Base-by-base conservation (phyloP, 2,888 invertebrate genomes). In the Acanthosepion pharaonis region DNA sequence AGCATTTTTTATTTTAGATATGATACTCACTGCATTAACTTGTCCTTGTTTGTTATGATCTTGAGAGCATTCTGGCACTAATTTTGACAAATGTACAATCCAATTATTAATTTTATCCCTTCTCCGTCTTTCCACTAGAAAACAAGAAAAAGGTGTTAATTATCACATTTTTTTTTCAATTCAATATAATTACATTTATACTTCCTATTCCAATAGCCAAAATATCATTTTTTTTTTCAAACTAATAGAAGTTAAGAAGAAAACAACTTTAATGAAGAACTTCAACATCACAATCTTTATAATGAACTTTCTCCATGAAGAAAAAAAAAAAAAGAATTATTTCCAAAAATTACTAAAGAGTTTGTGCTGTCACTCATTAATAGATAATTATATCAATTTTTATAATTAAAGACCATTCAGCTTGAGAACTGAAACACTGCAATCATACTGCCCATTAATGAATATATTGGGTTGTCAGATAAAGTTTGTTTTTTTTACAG, bases 81-180 rank as follows among this genome's bases (percentile, higher is more conserved):
- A 98, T 97, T 99, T 98, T 4, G 99, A 99, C 95, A 99, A 98
- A 97, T 99, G 99, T 94, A 98, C 98, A 96, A 99, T 99, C 99
- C 99, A 99, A 97, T 98, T 99, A 97, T 99, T 99, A 95, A 99
- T 99, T 98, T 99, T 99, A 97, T 99, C 99, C 96, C 99, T 98
- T 93, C 99, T 98, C 95, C 99, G 98, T 96, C 99, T 98, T 97
- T 99, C 99, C 4, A 99, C 99, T 97, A 96, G 33, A 78, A 78
- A 78, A 33, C 6, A 78, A 42, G 91, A 94, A 23, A 23, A 42
- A 93, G 48, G 91, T 25, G 91, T 23, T 28, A 6, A 33, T 25
- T 6, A 49, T 55, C 25, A 55, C 5, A 78, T 6, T 78, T 23
- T 64, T 33, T 25, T 25, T 25, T 64, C 8, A 78, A n/a, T n/a